A percentile compares a stretch with the other conserved stretches of the same genome.
Conservation (phyloP, 2,888 invertebrate species). For the Drosophila tanythrix region DNA sequence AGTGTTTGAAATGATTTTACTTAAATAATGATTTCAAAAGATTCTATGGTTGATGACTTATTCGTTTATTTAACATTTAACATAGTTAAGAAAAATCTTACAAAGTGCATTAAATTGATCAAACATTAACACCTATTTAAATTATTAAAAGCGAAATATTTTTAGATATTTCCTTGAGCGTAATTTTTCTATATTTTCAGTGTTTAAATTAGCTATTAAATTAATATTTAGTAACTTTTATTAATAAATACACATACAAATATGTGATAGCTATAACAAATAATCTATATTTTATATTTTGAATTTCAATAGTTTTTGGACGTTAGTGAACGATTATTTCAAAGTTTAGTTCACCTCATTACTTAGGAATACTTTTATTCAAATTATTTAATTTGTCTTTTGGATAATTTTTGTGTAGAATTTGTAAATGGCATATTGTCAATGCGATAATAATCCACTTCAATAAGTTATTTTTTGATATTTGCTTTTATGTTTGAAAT, state of each 20-base stretch:
- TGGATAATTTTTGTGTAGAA: not conserved
- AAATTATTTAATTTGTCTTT: not conserved
- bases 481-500: not conserved
- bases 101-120: too few species aligned
- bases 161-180: not conserved
- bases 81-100: not conserved
- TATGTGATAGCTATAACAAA: too few species aligned
- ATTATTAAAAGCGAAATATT: not conserved
- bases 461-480: not conserved
- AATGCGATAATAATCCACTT: not conserved
- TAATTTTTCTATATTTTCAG: too few species aligned
- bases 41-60: not conserved
- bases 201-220: not conserved
- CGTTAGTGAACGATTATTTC: too few species aligned
- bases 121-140: too few species aligned
- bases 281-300: too few species aligned
- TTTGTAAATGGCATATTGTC: not conserved
- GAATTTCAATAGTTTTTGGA: too few species aligned
- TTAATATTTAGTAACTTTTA: not conserved
- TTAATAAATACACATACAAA: not conserved
- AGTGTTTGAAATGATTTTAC: not conserved
- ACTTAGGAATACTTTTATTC: too few species aligned
- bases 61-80: not conserved
- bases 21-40: not conserved
- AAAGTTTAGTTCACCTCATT: too few species aligned